A percentile compares a stretch with the other conserved stretches of the same genome.
Conservation (phyloP, 2,113 vertebrate species). For the Dromas ardeola region DNA sequence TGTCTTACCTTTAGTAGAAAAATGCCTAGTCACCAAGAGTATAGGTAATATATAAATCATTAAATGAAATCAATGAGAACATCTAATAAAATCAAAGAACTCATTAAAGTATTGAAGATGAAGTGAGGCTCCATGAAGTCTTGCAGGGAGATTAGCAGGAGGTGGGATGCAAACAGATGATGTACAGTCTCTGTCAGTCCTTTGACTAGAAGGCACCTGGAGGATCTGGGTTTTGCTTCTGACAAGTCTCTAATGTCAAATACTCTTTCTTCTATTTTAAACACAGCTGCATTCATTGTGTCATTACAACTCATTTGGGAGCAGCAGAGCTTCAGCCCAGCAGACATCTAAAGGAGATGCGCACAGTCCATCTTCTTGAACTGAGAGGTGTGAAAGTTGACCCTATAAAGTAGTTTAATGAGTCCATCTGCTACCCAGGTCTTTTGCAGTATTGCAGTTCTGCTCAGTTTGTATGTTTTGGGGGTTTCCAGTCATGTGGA, state of each 20-base stretch:
- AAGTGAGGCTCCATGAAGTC: background rate
- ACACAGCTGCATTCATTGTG: background rate
- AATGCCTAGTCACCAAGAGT: background rate
- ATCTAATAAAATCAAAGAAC: slow-evolving; percentile 6
- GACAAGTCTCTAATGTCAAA: background rate
- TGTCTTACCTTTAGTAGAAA: background rate
- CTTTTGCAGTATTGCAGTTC: background rate
- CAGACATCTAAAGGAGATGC: background rate
- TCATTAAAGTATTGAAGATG: background rate
- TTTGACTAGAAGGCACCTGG: background rate
- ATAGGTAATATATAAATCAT: slow-evolving; percentile 10
- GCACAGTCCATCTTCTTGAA: background rate
- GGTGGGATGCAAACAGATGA: background rate
- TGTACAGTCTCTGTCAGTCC: background rate
- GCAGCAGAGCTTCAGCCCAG: background rate
- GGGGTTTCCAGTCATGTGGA: background rate
- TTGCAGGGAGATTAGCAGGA: background rate
- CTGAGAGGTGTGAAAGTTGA: background rate
- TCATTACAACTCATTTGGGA: background rate
- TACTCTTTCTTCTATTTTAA: background rate
- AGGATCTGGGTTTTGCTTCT: background rate
- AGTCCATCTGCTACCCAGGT: background rate
- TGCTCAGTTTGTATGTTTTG: background rate
- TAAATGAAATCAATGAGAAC: background rate
- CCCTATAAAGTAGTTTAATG: background rate